Percentiles rank a stretch among this genome's conserved stretches.
These are phyloP conservation scores for Eonycteris spelaea DNA, from an alignment of 2,113 vertebrate genomes.

Conservation along the genomic window DNA sequence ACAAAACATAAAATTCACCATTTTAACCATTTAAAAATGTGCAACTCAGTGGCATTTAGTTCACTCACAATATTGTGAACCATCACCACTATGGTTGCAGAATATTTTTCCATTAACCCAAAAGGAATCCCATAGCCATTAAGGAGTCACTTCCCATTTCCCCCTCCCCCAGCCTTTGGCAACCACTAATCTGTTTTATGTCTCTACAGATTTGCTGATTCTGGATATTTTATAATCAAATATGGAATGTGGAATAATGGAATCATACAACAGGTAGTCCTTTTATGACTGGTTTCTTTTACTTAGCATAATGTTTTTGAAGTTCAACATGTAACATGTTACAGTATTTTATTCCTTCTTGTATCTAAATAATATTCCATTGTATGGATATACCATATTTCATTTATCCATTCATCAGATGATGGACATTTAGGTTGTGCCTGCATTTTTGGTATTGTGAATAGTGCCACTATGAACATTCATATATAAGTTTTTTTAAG, in stretches of 20 bases:
- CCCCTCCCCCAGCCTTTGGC: background rate
- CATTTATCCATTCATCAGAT: background rate
- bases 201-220: background rate
- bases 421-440: background rate
- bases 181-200: background rate
- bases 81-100: background rate
- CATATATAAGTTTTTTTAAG: background rate
- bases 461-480: background rate
- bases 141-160: background rate
- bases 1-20: background rate
- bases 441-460: background rate
- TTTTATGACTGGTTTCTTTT: background rate
- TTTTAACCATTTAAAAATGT: background rate
- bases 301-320: background rate
- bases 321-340: background rate
- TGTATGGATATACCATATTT: background rate
- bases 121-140: background rate
- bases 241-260: background rate
- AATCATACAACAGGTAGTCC: background rate
- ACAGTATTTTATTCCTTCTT: background rate
- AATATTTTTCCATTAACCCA: background rate
- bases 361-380: background rate
- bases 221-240: background rate
- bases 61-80: background rate
- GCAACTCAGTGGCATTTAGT: background rate